Evolutionary conservation across 2,888 invertebrate genomes (phyloP).

Genomic region (Lepetodrilus schrolli): DNA sequence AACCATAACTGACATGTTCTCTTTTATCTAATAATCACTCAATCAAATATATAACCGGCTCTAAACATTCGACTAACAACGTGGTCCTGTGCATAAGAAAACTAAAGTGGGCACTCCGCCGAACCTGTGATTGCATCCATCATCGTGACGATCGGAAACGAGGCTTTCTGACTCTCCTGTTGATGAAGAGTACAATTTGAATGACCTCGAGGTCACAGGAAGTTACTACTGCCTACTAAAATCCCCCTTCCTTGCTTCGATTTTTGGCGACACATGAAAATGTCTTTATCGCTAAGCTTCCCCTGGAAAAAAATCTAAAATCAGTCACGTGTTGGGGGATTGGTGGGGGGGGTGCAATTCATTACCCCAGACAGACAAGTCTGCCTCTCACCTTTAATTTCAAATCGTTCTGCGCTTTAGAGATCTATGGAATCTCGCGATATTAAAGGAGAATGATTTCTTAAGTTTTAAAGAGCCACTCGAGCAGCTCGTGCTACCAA

Average conservation of each 20-base stretch:
- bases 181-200: not conserved
- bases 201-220: not conserved
- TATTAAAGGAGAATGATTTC: not conserved
- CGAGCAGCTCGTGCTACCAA: not conserved
- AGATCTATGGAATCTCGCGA: too few relatives aligned
- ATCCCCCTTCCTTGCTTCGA: not conserved
- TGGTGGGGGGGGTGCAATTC: not conserved
- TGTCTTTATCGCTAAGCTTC: not conserved
- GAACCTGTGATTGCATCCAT: not conserved
- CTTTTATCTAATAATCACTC: too few relatives aligned
- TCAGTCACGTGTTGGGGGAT: not conserved
- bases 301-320: not conserved
- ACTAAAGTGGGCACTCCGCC: not conserved
- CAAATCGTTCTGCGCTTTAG: not conserved
- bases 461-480: conserved; percentile 1
- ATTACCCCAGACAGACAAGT: conserved; percentile 1
- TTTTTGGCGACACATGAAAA: conserved; percentile 26
- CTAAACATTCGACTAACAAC: too few relatives aligned
- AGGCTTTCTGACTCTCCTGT: not conserved
- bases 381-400: conserved; percentile 18
- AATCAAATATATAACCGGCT: too few relatives aligned
- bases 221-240: not conserved
- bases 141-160: not conserved
- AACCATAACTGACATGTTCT: too few relatives aligned
- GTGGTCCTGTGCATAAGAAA: not conserved